These are phyloP conservation scores for Harpagifer antarcticus DNA, from an alignment of 2,797 vertebrate genomes.

Conservation along the genomic window DNA sequence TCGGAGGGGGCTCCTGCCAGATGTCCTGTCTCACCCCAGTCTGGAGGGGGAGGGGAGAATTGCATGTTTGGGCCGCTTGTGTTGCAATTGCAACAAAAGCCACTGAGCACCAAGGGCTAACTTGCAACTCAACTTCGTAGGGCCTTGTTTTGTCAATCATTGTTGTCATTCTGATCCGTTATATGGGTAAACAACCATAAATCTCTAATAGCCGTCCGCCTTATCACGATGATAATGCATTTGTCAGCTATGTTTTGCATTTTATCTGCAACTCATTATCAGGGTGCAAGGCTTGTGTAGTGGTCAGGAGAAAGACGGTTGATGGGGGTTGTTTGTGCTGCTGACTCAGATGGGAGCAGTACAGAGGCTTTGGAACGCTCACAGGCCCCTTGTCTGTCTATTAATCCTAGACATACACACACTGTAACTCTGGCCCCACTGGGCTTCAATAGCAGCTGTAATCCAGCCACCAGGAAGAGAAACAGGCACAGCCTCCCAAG, in stretches of 20 bases:
- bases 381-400: constrained; percentile 71
- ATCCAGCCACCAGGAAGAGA: constrained; percentile 82
- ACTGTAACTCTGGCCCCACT: constrained; percentile 65
- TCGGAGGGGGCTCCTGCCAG: constrained; percentile 77
- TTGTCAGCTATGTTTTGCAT: background rate
- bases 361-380: constrained; percentile 67
- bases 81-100: constrained; percentile 76
- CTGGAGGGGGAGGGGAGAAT: constrained; percentile 14
- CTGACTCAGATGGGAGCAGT: constrained; percentile 75
- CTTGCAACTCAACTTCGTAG: constrained; percentile 19
- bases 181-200: constrained; percentile 16
- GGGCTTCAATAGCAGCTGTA: constrained; percentile 78
- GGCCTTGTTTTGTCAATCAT: constrained; percentile 19
- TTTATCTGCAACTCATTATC: constrained; percentile 21
- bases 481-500: constrained; percentile 66
- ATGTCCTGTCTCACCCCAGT: constrained; percentile 79
- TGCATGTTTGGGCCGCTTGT: constrained; percentile 53
- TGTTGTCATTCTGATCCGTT: constrained; percentile 32
- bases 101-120: constrained; percentile 26
- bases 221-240: background rate
- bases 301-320: constrained; percentile 44
- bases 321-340: constrained; percentile 57
- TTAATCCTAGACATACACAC: constrained; percentile 79
- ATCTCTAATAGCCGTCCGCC: background rate
- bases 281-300: constrained; percentile 26